Base-by-base conservation (phyloP, 2,113 vertebrate genomes). In the Aldabrachelys gigantea region DNA sequence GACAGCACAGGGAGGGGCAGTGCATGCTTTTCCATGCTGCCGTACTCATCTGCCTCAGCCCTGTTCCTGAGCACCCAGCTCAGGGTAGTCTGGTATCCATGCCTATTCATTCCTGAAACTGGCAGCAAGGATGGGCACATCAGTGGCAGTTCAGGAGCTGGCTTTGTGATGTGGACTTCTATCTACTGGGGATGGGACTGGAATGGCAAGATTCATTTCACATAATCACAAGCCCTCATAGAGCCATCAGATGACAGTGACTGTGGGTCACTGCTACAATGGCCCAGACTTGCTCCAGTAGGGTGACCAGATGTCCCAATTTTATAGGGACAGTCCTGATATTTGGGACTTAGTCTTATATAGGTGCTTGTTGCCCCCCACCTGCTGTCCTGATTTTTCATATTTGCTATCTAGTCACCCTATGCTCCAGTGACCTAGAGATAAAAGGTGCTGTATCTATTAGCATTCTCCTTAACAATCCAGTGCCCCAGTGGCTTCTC, bases 201-300 rank as follows among this genome's bases (percentile, higher is more conserved):
- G 92, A 81, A 92, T 5, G 2, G 90, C 95, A 96, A 97, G 96
- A 96, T 97, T 95, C 96, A 85, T 88, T 96, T 89, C 93, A 59
- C 96, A 93, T 87, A 95, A 90, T 96, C 96, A 96, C 93, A 95
- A 95, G 88, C 91, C 96, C 94, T 93, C 96, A 72, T 90, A 92
- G 95, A 94, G 95, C 94, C 94, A 69, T 96, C 91, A 91, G 95
- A 96, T 96, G 94, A 96, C 96, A 95, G 95, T 93, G 96, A 90
- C 96, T 96, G 96, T 96, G 96, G 95, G 96, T n/a, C 35, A n/a
- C 62, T 19, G 62, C 31, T 69, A 8, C 7, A 8, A 82, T 38
- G 91, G 94, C 95, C 92, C 88, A 94, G 78, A 95, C 94, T 96
- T 97, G 95, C 94, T 95, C 96, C 89, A 92, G 89, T 86, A 49